A percentile compares a stretch with the other conserved stretches of the same genome.
Evolutionary conservation across 2,888 invertebrate species (phyloP).

Genomic region (Nephrocerus scutellatus): DNA sequence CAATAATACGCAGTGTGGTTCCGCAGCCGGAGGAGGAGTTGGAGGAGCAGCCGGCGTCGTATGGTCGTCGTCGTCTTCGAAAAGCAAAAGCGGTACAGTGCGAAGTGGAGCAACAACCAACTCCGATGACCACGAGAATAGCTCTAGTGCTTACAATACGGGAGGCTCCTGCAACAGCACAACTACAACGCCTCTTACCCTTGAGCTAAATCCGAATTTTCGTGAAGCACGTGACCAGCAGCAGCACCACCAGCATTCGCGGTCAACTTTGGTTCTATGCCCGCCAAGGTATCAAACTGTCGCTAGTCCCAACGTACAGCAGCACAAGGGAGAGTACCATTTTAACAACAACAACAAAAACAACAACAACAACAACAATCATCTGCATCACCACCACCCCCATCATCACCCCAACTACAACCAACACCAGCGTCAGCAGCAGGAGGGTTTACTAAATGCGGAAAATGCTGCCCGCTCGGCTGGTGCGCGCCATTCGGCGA

Average conservation of each 20-base stretch:
- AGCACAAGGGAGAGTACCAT: slow-evolving; percentile 3
- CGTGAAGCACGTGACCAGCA: too few relatives aligned
- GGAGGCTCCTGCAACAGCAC: slow-evolving; percentile 69
- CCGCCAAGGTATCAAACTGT: slow-evolving; percentile 13
- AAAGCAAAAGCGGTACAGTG: slow-evolving; percentile 25
- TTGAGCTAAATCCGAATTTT: slow-evolving; percentile 45
- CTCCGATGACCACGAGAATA: slow-evolving; percentile 54
- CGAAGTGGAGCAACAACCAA: slow-evolving; percentile 31
- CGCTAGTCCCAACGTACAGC: slow-evolving; percentile 4
- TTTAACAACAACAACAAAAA: slow-evolving; percentile 7
- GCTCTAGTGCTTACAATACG: slow-evolving; percentile 68
- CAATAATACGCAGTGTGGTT: too few relatives aligned
- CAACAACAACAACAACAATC: slow-evolving; percentile 13
- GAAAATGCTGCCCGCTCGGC: too few relatives aligned
- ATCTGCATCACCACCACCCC: slow-evolving; percentile 3
- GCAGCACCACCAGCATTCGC: slow-evolving; percentile 13
- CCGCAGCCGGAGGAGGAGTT: too few relatives aligned
- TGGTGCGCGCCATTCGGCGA: too few relatives aligned
- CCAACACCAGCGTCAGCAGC: slow-evolving; percentile 13
- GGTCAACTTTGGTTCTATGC: slow-evolving; percentile 15
- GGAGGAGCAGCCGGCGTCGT: too few relatives aligned
- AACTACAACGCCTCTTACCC: slow-evolving; percentile 50
- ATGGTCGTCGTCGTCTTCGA: slow-evolving; percentile 1
- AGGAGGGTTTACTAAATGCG: too few relatives aligned
- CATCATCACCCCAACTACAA: slow-evolving; percentile 5